These are phyloP conservation scores for Channallabes apus DNA, from an alignment of 2,797 vertebrate genomes.

Conservation along the genomic window DNA sequence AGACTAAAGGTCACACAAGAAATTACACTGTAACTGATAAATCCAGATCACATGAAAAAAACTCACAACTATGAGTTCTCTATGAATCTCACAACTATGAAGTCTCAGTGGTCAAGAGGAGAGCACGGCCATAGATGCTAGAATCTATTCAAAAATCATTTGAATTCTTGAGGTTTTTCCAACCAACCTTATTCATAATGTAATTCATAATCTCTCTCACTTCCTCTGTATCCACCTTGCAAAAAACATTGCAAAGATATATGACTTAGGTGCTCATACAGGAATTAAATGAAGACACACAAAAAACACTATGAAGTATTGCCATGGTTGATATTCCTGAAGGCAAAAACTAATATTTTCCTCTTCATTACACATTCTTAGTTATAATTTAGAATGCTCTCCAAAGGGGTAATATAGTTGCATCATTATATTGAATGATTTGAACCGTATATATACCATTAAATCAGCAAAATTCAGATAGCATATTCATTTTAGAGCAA, in stretches of 20 bases:
- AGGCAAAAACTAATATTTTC: slow-evolving; percentile 5
- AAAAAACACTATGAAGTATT: slow-evolving; percentile 51
- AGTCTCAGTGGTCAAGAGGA: not conserved
- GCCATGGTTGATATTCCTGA: slow-evolving; percentile 26
- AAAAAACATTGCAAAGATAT: not conserved
- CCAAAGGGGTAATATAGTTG: not conserved
- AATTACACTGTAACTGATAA: not conserved
- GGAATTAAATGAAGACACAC: not conserved
- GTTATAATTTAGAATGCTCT: slow-evolving; percentile 4
- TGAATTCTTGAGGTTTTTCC: not conserved
- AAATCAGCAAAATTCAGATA: slow-evolving; percentile 27
- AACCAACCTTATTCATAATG: not conserved
- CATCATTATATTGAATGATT: slow-evolving; percentile 17
- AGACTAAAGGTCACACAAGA: not conserved
- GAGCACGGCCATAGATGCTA: not conserved
- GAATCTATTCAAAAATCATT: not conserved
- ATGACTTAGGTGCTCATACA: not conserved
- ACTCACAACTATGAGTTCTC: no score
- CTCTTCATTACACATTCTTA: not conserved
- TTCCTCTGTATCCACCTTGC: not conserved
- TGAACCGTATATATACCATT: not conserved
- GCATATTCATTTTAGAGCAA: slow-evolving; percentile 54
- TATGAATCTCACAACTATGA: not conserved
- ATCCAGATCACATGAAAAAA: not conserved
- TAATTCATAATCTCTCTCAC: not conserved